Percentiles rank a stretch among this genome's conserved stretches.
phyloP scores from a whole-genome alignment of 2,797 vertebrate genomes.

The Lindbergichthys nudifrons region DNA sequence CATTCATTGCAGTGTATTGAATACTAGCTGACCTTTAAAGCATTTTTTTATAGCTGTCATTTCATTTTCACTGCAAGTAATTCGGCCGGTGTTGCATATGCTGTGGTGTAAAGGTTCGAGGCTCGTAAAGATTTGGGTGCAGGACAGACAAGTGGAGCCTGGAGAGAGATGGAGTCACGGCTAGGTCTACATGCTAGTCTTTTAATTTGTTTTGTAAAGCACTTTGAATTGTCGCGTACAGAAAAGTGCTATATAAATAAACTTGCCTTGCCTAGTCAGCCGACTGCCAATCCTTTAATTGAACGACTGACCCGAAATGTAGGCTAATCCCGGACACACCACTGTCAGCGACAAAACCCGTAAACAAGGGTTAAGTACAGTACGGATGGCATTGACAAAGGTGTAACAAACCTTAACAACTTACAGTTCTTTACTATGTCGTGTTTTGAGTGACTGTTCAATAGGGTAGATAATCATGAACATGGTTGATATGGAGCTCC shows the following conservation, averaged over 20 bases:
- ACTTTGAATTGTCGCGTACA: no score
- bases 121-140: neutral
- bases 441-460: neutral
- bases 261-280: no score
- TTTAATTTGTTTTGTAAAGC: no score
- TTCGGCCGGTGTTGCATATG: neutral
- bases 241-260: no score
- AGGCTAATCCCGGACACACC: conserved; percentile 43
- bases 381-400: neutral
- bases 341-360: neutral
- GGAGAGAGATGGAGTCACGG: conserved; percentile 17
- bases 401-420: neutral
- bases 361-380: neutral
- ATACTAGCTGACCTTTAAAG: neutral
- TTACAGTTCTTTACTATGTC: neutral
- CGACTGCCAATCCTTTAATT: conserved; percentile 68
- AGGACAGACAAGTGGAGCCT: conserved; percentile 11
- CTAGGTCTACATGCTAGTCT: conserved; percentile 17
- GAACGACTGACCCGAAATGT: conserved; percentile 43
- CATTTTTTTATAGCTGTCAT: neutral
- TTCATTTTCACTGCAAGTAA: neutral
- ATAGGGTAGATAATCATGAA: neutral
- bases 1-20: neutral
- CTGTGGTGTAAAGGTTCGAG: neutral
- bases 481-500: neutral